Evolutionary conservation across 92 coral and sea anemone species (phyloP), one percentile per base, ranked within the genome.

Genomic region (Phenganax stokvisi): DNA sequence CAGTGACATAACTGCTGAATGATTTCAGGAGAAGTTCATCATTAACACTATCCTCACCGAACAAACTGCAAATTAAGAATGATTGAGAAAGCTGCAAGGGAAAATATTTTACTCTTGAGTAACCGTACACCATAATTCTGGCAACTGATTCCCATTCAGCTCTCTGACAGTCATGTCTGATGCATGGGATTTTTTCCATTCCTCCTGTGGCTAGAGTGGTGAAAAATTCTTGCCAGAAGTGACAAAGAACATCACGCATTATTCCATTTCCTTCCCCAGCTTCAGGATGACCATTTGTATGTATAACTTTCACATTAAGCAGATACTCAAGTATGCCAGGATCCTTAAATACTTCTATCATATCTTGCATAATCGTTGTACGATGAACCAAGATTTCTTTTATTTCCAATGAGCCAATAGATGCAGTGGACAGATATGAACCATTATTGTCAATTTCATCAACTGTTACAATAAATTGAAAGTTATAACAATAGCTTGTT

Each of bases 191-290:
- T 57, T 82, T 82, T 53, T 58, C 74, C 20, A 44, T 17, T 10
- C 73, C 60, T 57, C 80, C 85, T 54, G 53, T 72, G 62, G 85
- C 71, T 59, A 82, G 60, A 58, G 85, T 70, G 0, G 72, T 51
- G 61, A 82, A 82, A n/a, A 30, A 47, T 6, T 82, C 85, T 29
- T 72, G 85, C 85, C 80, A 72, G 57, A 82, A 73, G 31, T 72
- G 63, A 57, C 80, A 52, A 7, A 82, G 52, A 3, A 73, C 56
- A 15, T 82, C 85, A 0, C 72, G 55, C 25, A 82, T 27, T 70
- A 82, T 80, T 6, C 74, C 80, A 16, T 58, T 82, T 7, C 85
- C 85, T 17, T 82, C 80, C 54, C 85, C 85, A 47, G 60, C 59
- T 7, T 82, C 85, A 0, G 80, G 80, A 47, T 82, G 29, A 51